Evolutionary conservation across 2,113 vertebrate genomes (phyloP), one percentile per base, ranked within the genome.

Genomic region (Apaloderma vittatum): DNA sequence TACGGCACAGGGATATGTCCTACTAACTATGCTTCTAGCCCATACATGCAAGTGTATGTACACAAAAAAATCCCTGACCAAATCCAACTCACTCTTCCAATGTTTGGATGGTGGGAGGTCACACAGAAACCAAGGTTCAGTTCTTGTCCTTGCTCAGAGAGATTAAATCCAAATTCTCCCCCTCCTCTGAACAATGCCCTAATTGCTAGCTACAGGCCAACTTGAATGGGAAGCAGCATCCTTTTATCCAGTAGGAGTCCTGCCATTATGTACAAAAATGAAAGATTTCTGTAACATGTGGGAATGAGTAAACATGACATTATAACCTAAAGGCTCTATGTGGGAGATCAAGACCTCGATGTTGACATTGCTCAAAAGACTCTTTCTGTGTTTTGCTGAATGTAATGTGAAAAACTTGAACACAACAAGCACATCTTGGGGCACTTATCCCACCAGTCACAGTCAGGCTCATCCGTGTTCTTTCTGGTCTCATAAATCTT

Each of bases 251-350:
- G 71, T 63, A 88, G 78, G 91, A 94, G 66, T 67, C 94, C 88
- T 94, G 74, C 52, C 74, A 88, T 58, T 86, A 61, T 45, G 71
- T 40, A 83, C 29, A 88, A 80, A 97, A 97, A 45, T 29, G 29
- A 94, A 75, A 91, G 45, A 88, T 76, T 90, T 94, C 72, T 95
- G 58, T 78, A 89, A 62, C 48, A 51, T 81, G 45, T 75, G 84
- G 87, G 66, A 94, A 95, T 72, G 61, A 85, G 40, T 87, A 90
- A 94, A 91, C 77, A 87, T 72, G 76, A 77, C 90, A 78, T 89
- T 97, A 75, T 93, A 96, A 93, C 92, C 84, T 59, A 75, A 95
- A 87, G 84, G 84, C 32, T 94, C 73, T 78, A 23, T 55, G 80
- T 95, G 95, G 91, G 94, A 95, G 90, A 91, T 77, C 77, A 71